These are phyloP conservation scores for Nycticebus coucang DNA, from an alignment of 2,113 vertebrate species.

Conservation along the genomic window DNA sequence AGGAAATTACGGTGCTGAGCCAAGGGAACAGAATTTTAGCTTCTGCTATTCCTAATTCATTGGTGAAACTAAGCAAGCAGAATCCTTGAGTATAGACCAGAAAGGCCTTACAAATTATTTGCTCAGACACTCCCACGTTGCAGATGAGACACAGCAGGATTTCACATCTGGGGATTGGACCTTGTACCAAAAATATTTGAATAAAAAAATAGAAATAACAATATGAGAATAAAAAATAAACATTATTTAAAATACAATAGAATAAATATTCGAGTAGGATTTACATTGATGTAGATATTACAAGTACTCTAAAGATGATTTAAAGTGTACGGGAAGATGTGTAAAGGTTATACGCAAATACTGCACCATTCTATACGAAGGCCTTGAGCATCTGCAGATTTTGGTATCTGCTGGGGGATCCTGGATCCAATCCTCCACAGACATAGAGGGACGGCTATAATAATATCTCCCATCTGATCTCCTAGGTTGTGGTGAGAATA, in stretches of 20 bases:
- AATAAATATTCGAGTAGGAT: not conserved
- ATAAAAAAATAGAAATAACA: not conserved
- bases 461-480: not conserved
- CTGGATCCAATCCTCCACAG: not conserved
- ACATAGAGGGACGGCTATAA: not conserved
- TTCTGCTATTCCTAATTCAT: not conserved
- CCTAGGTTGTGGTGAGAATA: not conserved
- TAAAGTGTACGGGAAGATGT: not conserved
- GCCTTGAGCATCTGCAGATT: not conserved
- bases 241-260: not conserved
- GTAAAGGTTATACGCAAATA: not conserved
- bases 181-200: not conserved
- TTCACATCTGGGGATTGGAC: not conserved
- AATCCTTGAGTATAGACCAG: not conserved
- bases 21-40: not conserved
- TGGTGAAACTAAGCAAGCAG: not conserved
- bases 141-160: not conserved
- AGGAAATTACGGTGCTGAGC: not conserved
- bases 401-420: not conserved
- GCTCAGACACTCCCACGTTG: not conserved
- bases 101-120: not conserved
- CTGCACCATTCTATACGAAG: not conserved
- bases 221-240: not conserved
- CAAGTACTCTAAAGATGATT: not conserved
- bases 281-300: not conserved